Base-by-base conservation (phyloP, 2,888 invertebrate genomes). In the Pristionchus mayeri region DNA sequence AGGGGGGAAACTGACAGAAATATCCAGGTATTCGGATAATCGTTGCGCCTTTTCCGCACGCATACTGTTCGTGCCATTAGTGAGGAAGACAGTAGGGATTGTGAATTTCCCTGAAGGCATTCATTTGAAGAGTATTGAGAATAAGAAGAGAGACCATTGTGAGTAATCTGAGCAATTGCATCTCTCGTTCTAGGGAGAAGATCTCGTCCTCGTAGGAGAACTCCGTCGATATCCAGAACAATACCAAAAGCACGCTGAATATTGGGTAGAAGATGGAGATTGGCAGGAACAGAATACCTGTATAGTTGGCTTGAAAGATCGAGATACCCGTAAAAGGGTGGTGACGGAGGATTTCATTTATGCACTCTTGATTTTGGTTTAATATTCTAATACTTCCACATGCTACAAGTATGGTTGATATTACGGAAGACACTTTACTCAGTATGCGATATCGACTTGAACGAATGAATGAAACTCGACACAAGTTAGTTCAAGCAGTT, bases 181-280 rank as follows among this genome's bases (percentile, higher is more conserved):
- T 95, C 94, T 84, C 93, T 94, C 2, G 95, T 95, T 24, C 94
- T 94, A 18, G 95, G 95, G 67, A 95, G 91, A 11, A 95, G 93
- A 84, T 94, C 94, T 87, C 94, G 94, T 0, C 95, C 95, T 80
- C 95, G 93, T 3, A 95, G 94, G 89, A 95, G 94, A 0, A 95
- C 95, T 1, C 95, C 95, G 92, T 95, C 95, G 87, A 95, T 95
- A 91, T 95, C 95, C 90, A 95, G 95, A 54, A 95, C 93, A 76
- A 95, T 93, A n/a, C 95, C 95, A 93, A 95, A 95, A 21, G 27
- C 44, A 50, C 82, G 63, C 82, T 82, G 44, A 27, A 82, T 1
- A 30, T 50, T 27, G 18, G 11, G 11, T 40, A 21, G 18, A 0
- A 40, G 11, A 4, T 24, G 16, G 40, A 50, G 1, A 9, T 2